A percentile compares a stretch with the other conserved stretches of the same genome.
phyloP scores from a whole-genome alignment of 2,797 vertebrate species.

The Emydoidea blandingii region DNA sequence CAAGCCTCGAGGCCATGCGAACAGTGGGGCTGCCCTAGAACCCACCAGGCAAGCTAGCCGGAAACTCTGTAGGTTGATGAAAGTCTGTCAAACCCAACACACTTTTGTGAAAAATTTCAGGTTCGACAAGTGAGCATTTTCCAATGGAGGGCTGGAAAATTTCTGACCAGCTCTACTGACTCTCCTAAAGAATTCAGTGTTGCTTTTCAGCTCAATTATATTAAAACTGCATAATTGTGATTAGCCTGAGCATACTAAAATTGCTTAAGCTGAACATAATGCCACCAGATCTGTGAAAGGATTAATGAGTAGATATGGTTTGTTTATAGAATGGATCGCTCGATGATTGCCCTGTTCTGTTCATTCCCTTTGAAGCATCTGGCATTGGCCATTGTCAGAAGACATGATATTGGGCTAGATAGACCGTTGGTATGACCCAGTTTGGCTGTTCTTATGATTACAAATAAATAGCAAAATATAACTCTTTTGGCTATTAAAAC shows the following conservation, averaged over 20 bases:
- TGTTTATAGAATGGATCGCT: neutral
- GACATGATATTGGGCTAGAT: neutral
- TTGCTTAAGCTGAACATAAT: neutral
- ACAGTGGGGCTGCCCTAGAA: neutral
- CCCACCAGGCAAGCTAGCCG: no score
- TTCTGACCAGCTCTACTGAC: neutral
- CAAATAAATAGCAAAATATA: neutral
- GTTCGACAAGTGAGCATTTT: neutral
- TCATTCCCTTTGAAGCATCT: neutral
- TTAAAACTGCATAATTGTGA: neutral
- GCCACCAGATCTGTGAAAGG: neutral
- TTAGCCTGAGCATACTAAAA: neutral
- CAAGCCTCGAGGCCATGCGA: neutral
- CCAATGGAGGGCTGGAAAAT: neutral
- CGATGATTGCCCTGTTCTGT: neutral
- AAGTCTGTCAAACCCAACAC: neutral
- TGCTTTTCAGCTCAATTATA: neutral
- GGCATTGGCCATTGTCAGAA: neutral
- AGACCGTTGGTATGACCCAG: neutral
- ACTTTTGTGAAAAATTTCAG: neutral
- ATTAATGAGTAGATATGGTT: neutral
- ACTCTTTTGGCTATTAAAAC: neutral
- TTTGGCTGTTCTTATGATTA: neutral
- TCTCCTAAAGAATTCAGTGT: neutral
- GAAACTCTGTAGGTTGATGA: neutral